These are phyloP conservation scores for Drosophila mayri DNA, from an alignment of 1,140 invertebrate species.

Conservation along the genomic window DNA sequence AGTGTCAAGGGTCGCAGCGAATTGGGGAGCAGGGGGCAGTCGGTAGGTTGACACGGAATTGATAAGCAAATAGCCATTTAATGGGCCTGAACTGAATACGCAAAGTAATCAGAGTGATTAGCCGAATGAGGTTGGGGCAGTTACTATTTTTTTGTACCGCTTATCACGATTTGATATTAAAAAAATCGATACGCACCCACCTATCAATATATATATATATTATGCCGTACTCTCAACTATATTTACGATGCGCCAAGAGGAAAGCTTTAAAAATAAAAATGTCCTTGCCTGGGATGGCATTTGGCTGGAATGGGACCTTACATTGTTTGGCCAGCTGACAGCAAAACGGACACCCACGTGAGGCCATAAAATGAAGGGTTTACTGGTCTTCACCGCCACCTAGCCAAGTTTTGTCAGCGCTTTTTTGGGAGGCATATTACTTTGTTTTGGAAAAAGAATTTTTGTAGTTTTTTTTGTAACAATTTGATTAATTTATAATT, in stretches of 20 bases:
- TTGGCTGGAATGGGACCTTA: slow-evolving; percentile 3
- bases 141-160: slow-evolving; percentile 1
- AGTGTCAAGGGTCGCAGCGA: slow-evolving; percentile 24
- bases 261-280: slow-evolving; percentile 67
- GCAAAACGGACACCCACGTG: slow-evolving; percentile 51
- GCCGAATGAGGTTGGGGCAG: slow-evolving; percentile 51
- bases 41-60: slow-evolving; percentile 60
- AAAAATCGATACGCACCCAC: slow-evolving; percentile 59
- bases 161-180: slow-evolving; percentile 40
- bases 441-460: neutral
- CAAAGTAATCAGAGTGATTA: slow-evolving; percentile 71
- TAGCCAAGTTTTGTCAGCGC: neutral
- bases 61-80: slow-evolving; percentile 80
- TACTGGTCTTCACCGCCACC: neutral
- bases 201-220: slow-evolving; percentile 32
- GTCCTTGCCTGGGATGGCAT: slow-evolving; percentile 1
- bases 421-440: neutral
- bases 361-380: slow-evolving; percentile 60
- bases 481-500: neutral
- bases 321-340: slow-evolving; percentile 36
- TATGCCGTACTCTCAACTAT: slow-evolving; percentile 59
- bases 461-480: no score
- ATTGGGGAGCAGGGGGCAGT: neutral
- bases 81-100: slow-evolving; percentile 71
- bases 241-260: slow-evolving; percentile 56